Conservation (phyloP, 1,140 invertebrate species). For the Bradynema listronoti region DNA sequence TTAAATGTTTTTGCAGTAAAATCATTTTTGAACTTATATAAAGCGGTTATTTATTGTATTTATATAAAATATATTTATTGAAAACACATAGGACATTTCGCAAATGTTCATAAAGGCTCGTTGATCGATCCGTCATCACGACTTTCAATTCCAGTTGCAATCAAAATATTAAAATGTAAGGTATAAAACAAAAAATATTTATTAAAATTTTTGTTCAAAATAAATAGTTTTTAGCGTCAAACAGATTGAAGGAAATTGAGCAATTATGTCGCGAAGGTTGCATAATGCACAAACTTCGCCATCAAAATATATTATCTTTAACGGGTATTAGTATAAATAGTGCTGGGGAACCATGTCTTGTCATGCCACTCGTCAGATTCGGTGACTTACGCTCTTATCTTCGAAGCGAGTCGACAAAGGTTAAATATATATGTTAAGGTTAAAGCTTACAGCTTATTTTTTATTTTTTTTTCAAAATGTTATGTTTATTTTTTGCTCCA, state of each 20-base stretch:
- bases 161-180: conserved; percentile 22
- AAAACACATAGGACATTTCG: conserved; percentile 23
- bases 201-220: conserved; percentile 5
- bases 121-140: conserved; percentile 20
- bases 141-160: conserved; percentile 18
- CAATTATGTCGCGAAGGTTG: background rate
- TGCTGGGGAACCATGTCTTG: background rate
- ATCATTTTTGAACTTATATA: background rate
- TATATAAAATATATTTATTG: background rate
- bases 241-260: no score
- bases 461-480: no score
- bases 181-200: no score
- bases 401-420: no score
- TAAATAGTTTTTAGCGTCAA: no score
- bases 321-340: background rate
- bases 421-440: no score
- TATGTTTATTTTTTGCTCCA: no score
- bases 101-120: conserved; percentile 25
- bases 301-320: background rate
- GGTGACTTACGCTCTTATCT: no score
- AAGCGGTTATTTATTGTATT: background rate
- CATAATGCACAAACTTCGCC: background rate
- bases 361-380: no score
- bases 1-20: background rate
- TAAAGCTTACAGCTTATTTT: no score